A percentile compares a stretch with the other conserved stretches of the same genome.
Evolutionary conservation across 2,888 invertebrate genomes (phyloP).

Genomic region (Hecatera dysodea): DNA sequence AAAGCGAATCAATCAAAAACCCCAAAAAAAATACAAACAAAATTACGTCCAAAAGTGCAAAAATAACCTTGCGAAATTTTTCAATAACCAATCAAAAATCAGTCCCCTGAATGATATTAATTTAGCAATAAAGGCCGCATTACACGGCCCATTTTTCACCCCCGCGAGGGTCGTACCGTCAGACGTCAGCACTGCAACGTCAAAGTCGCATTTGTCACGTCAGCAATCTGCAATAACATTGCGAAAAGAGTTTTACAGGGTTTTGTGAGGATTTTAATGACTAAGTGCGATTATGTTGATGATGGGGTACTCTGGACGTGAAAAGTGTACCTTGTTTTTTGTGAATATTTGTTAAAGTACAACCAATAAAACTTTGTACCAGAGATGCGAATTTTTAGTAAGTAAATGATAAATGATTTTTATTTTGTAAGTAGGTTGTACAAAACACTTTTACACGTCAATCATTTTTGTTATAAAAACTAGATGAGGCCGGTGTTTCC

Average conservation of each 20-base stretch:
- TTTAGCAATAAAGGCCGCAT: conserved; percentile 75
- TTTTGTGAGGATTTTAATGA: conserved; percentile 28
- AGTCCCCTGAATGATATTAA: conserved; percentile 73
- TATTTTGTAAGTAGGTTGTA: no score
- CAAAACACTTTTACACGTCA: no score
- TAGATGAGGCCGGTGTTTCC: no score
- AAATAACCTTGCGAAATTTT: conserved; percentile 62
- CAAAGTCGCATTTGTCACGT: conserved; percentile 74
- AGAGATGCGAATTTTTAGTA: no score
- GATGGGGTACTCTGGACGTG: conserved; percentile 1
- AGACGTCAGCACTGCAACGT: conserved; percentile 66
- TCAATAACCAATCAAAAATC: conserved; percentile 71
- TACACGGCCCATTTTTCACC: conserved; percentile 76
- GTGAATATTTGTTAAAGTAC: no score
- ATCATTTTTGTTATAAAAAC: no score
- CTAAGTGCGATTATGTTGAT: conserved; percentile 25
- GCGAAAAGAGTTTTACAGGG: conserved; percentile 34
- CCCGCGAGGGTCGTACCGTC: conserved; percentile 57
- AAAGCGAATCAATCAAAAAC: conserved; percentile 6
- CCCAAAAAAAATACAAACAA: conserved; percentile 9
- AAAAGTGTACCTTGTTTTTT: neutral
- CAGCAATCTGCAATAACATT: conserved; percentile 65
- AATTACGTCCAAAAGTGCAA: conserved; percentile 32
- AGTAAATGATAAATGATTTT: no score
- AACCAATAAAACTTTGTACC: no score